Evolutionary conservation across 2,888 invertebrate species (phyloP), one percentile per base, ranked within the genome.

Genomic region (Chrysolina oricalcia): DNA sequence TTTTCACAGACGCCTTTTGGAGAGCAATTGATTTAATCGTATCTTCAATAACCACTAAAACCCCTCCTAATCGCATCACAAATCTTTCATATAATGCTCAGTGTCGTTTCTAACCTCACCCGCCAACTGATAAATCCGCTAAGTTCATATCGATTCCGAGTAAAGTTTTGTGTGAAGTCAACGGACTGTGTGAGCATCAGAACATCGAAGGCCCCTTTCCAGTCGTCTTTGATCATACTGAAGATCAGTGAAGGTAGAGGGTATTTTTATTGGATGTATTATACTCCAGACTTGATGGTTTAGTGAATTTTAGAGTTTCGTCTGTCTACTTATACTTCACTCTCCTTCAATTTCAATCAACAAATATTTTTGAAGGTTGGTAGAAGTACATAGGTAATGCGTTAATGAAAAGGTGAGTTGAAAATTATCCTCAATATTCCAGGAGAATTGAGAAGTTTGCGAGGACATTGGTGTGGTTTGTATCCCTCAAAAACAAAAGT

Each of bases 101-200:
- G 15, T 59, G n/a, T 59, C 35, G 35, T 27, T 23, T 35, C 27
- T 59, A 59, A 59, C 59, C 59, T 35, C 59, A 15, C 9, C n/a
- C 59, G 15, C 35, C 35, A 59, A 59, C 27, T 59, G 27, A 27
- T 53, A 53, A 59, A n/a, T 27, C 59, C 35, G 27, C 27, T 35
- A 35, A n/a, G 59, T 35, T 59, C 27, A 59, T 59, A 59, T 59
- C 59, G 59, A 59, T 59, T 59, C 15, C 59, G 35, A 59, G 35
- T 11, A 59, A 59, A 59, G 27, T 35, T 59, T 15, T 59, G 35
- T 59, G 35, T 59, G 35, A 9, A 59, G 35, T 59, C 59, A 59
- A 59, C 59, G n/a, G 59, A 27, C 27, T n/a, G 59, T 59, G 35
- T 27, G 59, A 59, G 27, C 15, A 35, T 11, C 35, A n/a, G 6